Evolutionary conservation across 2,888 invertebrate genomes (phyloP), one percentile per base, ranked within the genome.

Genomic region (Microctonus hyperodae): DNA sequence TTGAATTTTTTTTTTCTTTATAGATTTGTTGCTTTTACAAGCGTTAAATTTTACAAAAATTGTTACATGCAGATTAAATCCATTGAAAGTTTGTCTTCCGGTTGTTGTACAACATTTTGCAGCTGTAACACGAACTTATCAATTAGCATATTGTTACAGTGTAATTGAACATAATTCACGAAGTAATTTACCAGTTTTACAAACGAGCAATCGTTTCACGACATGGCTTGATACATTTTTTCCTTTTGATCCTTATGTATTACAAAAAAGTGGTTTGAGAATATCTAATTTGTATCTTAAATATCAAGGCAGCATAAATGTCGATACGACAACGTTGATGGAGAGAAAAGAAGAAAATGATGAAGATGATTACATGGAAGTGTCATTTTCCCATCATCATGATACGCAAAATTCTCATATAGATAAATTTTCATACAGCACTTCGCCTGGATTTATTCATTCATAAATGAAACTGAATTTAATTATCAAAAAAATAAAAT

Each of bases 131-230:
- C 88, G 93, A 59, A 88, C 91, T 10, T 93, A 96, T 82, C 97
- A 97, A 80, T 86, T 98, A 62, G 95, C 93, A 0, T 97, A 97
- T 85, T 97, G 97, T 84, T 94, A 95, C 81, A 89, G 95, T 0
- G 89, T 97, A 56, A 90, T 97, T 44, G 96, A 97, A 82, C 90
- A 91, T 75, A 97, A 97, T 85, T 84, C 88, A 0, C 86, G 94
- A 56, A 87, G 86, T 57, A 85, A 85, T 64, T 78, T 91, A 65
- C 89, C 90, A 1, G 86, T 87, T 0, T 84, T 89, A 1, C 87
- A 88, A 73, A 85, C 85, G 13, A 86, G 87, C 76, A 83, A 83
- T 70, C 85, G 86, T 6, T 72, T 79, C 9, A 68, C 79, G 7
- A 68, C 79, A 9, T 88, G 88, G 59, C 85, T 90, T 1, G 89